Percentiles rank a stretch among this genome's conserved stretches.
phyloP scores from a whole-genome alignment of 2,797 vertebrate genomes.

The Lepilemur ruficaudatus region DNA sequence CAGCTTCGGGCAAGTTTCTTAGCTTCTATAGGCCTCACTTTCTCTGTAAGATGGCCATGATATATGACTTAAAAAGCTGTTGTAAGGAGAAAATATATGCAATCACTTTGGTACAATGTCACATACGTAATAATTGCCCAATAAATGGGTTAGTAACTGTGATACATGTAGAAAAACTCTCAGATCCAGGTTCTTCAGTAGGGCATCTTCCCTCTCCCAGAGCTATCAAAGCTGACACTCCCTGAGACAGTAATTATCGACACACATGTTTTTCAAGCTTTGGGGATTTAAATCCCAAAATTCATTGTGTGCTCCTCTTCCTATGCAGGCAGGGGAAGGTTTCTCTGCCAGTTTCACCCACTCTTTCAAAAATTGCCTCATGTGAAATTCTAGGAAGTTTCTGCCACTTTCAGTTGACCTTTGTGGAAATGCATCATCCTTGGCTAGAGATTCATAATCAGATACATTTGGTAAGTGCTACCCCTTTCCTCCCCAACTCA shows the following conservation, averaged over 20 bases:
- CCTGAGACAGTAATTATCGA: neutral
- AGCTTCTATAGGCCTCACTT: neutral
- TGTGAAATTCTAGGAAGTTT: slow-evolving; percentile 39
- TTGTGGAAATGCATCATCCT: neutral
- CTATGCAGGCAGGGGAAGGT: neutral
- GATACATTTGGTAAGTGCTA: neutral
- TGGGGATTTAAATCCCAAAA: neutral
- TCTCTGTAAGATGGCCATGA: neutral
- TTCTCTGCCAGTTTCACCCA: neutral
- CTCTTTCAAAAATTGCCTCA: slow-evolving; percentile 30
- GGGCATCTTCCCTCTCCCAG: neutral
- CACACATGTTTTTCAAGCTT: neutral
- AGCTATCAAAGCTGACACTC: neutral
- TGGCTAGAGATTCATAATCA: slow-evolving; percentile 23
- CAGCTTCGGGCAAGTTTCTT: neutral
- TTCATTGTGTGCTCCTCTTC: neutral
- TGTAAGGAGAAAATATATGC: neutral
- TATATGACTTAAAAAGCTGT: neutral
- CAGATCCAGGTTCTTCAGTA: neutral
- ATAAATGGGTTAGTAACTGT: neutral
- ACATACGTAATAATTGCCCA: neutral
- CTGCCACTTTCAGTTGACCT: slow-evolving; percentile 33
- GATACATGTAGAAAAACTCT: neutral
- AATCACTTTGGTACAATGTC: neutral
- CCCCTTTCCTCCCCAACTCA: neutral